Base-by-base conservation (phyloP, 2,888 invertebrate genomes). In the Andrena bicolor region DNA sequence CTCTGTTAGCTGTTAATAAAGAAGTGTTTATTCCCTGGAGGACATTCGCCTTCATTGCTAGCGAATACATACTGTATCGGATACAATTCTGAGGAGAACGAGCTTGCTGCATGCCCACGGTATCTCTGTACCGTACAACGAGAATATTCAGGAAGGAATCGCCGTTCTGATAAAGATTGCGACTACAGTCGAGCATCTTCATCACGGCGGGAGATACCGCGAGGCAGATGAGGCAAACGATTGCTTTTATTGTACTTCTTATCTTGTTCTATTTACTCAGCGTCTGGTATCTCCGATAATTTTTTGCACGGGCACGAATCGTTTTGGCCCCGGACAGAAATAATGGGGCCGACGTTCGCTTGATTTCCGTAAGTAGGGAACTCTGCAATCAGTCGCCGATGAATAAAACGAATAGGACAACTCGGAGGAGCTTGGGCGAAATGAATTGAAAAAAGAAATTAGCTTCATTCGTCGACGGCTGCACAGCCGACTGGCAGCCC, bases 351-450 rank as follows among this genome's bases (percentile, higher is more conserved):
- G 82, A 53, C 70, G 82, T 71, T 60, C 82, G 73, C 70, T 72
- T 69, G 74, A 75, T 82, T 83, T 63, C 76, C 76, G 53, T 70
- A 58, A 78, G 78, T 69, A 61, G 80, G 80, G 51, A 80, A 80
- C 72, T 74, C 70, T 41, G 76, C 70, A 82, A 75, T 82, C 76
- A 82, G 66, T 28, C 65, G 63, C 35, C 70, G 82, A 82, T 82
- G 82, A 81, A 71, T 81, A 81, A 81, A 76, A 76, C 68, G 66
- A 30, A 41, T 53, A 30, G 61, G 49, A 48, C 30, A 20, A 35
- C 69, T 61, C 23, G 51, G 20, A 49, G 48, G 53, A 26, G 20
- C 32, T 8, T 32, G 20, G 16, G 16, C 6, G 51, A 65, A 74
- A 70, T 28, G 70, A 65, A 74, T 58, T 8, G 75, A 75, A 70